Conservation (phyloP, 2,113 vertebrate species). For the Cephalopterus ornatus region DNA sequence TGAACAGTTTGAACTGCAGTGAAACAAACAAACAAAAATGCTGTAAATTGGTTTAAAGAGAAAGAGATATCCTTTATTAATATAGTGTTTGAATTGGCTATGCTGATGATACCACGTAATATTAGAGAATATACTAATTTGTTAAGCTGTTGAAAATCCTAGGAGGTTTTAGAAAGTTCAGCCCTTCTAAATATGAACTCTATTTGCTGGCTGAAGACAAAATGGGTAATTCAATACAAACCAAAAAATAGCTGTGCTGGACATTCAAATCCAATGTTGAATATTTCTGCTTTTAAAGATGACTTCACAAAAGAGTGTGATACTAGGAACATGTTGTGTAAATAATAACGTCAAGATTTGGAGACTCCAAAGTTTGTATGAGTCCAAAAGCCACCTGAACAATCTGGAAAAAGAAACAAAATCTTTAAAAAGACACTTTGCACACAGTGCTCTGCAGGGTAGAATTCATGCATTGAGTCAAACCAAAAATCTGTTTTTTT, state of each 20-base stretch:
- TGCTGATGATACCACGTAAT: background rate
- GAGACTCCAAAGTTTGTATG: background rate
- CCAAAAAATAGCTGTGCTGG: background rate
- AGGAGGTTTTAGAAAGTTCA: background rate
- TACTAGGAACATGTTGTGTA: background rate
- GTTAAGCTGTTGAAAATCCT: background rate
- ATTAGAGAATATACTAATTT: background rate
- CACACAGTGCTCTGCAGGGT: background rate
- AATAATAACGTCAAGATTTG: background rate
- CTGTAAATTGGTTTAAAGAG: background rate
- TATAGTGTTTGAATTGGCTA: background rate
- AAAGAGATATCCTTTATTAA: background rate
- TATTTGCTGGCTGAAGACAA: background rate
- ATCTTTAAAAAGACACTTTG: background rate
- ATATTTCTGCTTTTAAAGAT: background rate
- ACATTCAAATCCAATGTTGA: background rate
- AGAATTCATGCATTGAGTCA: background rate
- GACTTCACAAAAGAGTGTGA: background rate
- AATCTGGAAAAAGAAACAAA: background rate
- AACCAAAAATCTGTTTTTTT: background rate
- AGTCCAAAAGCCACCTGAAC: background rate
- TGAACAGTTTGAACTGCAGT: background rate
- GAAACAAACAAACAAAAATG: background rate
- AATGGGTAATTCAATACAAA: background rate
- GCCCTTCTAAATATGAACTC: background rate